Evolutionary conservation across 1,140 invertebrate species (phyloP).

Genomic region (Pogonognathellus flavescens): DNA sequence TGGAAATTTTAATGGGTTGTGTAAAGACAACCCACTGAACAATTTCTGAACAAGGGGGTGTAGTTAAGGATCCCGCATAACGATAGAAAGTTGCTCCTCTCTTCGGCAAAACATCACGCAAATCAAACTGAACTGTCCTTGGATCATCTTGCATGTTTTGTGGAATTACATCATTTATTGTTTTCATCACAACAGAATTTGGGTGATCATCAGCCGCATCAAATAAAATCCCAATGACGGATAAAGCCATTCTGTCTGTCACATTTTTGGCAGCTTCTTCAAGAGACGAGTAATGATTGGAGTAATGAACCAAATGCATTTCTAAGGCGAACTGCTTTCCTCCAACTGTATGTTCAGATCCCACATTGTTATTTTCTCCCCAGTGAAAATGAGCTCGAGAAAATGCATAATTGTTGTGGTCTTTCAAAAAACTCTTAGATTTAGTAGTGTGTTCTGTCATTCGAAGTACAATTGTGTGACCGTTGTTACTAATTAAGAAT

Average conservation of each 20-base stretch:
- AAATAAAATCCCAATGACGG: conserved; percentile 27
- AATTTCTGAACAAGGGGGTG: conserved; percentile 89
- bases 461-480: neutral
- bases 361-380: conserved; percentile 38
- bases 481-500: neutral
- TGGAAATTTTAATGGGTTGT: neutral
- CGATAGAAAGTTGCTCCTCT: neutral
- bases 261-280: neutral
- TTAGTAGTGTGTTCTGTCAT: no score
- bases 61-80: conserved; percentile 91
- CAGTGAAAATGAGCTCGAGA: conserved; percentile 37
- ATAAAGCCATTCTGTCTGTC: neutral
- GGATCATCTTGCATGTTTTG: neutral
- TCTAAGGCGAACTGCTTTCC: neutral
- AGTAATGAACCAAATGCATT: conserved; percentile 48
- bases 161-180: neutral
- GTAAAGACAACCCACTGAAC: conserved; percentile 91
- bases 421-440: neutral
- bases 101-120: neutral
- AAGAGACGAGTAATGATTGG: neutral
- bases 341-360: conserved; percentile 47
- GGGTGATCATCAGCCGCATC: neutral
- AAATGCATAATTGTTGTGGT: neutral
- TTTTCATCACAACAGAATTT: neutral
- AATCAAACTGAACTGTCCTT: neutral